Evolutionary conservation across 1,140 invertebrate genomes (phyloP).

Genomic region (Drosophila ohnishii): DNA sequence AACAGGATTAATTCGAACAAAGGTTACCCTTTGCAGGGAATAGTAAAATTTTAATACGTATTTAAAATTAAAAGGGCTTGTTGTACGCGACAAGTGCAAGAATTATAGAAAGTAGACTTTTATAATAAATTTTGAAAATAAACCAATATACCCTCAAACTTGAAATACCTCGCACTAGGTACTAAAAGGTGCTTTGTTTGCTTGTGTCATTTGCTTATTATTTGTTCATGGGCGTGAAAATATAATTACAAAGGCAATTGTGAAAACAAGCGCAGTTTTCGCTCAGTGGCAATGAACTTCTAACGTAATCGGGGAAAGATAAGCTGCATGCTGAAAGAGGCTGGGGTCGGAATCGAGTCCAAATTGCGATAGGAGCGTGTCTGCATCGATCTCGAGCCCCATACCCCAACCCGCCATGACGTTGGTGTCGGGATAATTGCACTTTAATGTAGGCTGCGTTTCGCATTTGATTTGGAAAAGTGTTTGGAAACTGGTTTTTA

Average conservation of each 20-base stretch:
- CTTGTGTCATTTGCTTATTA: constrained; percentile 24
- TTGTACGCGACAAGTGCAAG: background rate
- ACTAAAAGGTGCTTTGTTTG: constrained; percentile 26
- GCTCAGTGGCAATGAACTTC: constrained; percentile 44
- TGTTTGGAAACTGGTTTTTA: constrained; percentile 32
- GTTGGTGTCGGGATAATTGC: constrained; percentile 15
- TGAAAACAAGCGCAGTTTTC: constrained; percentile 19
- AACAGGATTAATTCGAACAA: background rate
- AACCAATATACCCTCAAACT: background rate
- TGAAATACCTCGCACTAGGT: background rate
- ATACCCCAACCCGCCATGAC: background rate
- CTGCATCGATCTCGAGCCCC: constrained; percentile 21
- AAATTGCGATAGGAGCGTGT: constrained; percentile 33
- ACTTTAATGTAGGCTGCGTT: constrained; percentile 30
- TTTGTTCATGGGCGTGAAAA: constrained; percentile 50
- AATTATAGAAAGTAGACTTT: background rate
- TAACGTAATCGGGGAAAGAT: constrained; percentile 14
- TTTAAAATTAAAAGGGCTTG: background rate
- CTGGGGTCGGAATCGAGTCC: constrained; percentile 26
- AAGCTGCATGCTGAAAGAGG: constrained; percentile 29
- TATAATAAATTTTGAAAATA: background rate
- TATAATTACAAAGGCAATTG: constrained; percentile 44
- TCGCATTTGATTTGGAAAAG: constrained; percentile 13
- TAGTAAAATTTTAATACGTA: no score
- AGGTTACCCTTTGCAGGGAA: constrained; percentile 1